phyloP scores from a whole-genome alignment of 2,797 vertebrate genomes.

The Cynopterus sphinx region DNA sequence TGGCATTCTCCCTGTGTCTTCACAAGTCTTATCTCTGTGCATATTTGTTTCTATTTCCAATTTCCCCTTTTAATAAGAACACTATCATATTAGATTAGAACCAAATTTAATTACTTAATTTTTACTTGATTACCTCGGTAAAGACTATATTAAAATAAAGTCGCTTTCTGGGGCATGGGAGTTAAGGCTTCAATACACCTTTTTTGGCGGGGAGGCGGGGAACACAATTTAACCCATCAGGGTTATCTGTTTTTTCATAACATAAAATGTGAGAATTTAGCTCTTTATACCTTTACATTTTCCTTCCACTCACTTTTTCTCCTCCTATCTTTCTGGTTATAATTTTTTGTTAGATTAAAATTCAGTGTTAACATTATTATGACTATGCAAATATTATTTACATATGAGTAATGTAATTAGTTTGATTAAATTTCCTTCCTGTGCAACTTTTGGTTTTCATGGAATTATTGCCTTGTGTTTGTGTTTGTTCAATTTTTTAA shows the following conservation, averaged over 20 bases:
- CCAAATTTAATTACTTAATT: not conserved
- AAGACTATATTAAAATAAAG: not conserved
- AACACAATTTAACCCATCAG: not conserved
- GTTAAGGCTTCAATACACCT: not conserved
- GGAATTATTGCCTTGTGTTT: not conserved
- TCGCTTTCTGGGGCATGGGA: not conserved
- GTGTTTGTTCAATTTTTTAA: conserved; percentile 39
- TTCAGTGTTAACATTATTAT: not conserved
- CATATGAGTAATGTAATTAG: not conserved
- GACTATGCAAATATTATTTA: conserved; percentile 26
- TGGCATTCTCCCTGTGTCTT: not conserved
- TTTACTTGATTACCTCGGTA: not conserved
- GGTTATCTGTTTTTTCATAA: not conserved
- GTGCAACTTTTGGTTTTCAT: not conserved
- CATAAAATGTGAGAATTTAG: not conserved
- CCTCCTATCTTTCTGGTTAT: not conserved
- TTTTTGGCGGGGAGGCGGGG: not conserved
- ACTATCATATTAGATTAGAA: not conserved
- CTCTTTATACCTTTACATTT: not conserved
- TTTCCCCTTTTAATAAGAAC: not conserved
- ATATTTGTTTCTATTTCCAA: not conserved
- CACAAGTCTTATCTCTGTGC: not conserved
- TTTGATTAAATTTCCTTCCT: conserved; percentile 25
- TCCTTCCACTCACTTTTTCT: not conserved
- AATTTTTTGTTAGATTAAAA: not conserved